Evolutionary conservation across 2,888 invertebrate species (phyloP).

Genomic region (Synergus gifuensis): DNA sequence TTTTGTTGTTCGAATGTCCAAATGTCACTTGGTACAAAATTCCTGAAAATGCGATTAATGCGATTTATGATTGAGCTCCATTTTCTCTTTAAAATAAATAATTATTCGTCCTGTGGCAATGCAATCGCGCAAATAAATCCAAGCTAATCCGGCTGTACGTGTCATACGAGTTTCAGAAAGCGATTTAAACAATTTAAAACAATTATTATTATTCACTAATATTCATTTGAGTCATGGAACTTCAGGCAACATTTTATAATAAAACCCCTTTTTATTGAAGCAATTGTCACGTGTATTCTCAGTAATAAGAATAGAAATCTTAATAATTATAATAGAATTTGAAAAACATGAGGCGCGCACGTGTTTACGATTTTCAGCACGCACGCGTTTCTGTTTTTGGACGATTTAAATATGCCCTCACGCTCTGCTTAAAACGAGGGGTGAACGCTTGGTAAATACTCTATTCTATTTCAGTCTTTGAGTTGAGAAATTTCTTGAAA

Average conservation of each 20-base stretch:
- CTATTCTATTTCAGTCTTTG: conserved; percentile 18
- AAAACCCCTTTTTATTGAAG: neutral
- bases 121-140: conserved; percentile 16
- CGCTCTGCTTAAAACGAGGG: neutral
- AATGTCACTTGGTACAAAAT: conserved; percentile 36
- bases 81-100: conserved; percentile 34
- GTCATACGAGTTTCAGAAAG: neutral
- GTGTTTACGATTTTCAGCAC: conserved; percentile 25
- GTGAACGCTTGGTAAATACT: conserved; percentile 32
- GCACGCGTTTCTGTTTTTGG: conserved; percentile 35
- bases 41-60: conserved; percentile 29
- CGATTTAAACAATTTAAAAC: neutral
- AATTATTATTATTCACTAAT: neutral
- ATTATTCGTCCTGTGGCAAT: conserved; percentile 22
- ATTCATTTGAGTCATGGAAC: neutral
- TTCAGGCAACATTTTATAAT: neutral
- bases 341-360: neutral
- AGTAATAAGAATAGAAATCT: too few relatives aligned
- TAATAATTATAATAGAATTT: too few relatives aligned
- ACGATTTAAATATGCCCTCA: conserved; percentile 25
- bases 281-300: too few relatives aligned
- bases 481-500: neutral
- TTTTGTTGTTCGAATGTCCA: conserved; percentile 31
- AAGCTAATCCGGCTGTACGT: neutral
- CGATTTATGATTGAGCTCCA: conserved; percentile 19